Base-by-base conservation (phyloP, 1,140 invertebrate species). In the Drosophila tani region DNA sequence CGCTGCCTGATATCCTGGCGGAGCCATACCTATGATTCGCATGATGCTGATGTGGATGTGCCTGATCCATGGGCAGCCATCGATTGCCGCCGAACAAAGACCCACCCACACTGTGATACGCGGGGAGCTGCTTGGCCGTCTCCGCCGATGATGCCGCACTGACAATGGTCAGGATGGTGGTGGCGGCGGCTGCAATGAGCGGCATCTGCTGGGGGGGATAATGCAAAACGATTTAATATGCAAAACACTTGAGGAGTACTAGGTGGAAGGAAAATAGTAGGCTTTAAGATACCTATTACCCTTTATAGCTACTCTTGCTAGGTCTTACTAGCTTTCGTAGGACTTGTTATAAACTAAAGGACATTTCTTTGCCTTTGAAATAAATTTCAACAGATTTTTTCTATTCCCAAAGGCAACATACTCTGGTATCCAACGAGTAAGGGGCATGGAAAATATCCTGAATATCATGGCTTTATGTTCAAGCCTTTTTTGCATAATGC, bases 51-150 rank as follows among this genome's bases (percentile, higher is more conserved):
- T 64, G 38, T 40, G 35, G 35, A 9, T 56, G 67, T 35, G 64
- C 12, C 59, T 68, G 67, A 35, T 84, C 67, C 81, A 82, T 14
- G 1, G 85, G 85, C 58, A 49, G 70, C 85, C 85, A 90, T 40
- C 75, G 85, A 71, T 90, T 85, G 53, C 84, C 86, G 47, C 81
- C 86, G 49, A 85, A 79, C 41, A 78, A 49, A 6, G 75, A 32
- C 15, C 67, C 45, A 76, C 75, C 55, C 79, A 59, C 70, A 41
- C 70, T 71, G 45, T 79, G 78, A 62, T 57, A 63, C 21, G 60
- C 32, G 41, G 77, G 43, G 24, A 66, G 55, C 38, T 59, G 60
- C 59, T 47, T 38, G 9, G 71, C 35, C 24, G 63, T 64, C 24
- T 77, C 47, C 9, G 49, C 60, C 12, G 29, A 43, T 27, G 46